Base-by-base conservation (phyloP, 2,797 vertebrate genomes). In the Microtus agrestis region DNA sequence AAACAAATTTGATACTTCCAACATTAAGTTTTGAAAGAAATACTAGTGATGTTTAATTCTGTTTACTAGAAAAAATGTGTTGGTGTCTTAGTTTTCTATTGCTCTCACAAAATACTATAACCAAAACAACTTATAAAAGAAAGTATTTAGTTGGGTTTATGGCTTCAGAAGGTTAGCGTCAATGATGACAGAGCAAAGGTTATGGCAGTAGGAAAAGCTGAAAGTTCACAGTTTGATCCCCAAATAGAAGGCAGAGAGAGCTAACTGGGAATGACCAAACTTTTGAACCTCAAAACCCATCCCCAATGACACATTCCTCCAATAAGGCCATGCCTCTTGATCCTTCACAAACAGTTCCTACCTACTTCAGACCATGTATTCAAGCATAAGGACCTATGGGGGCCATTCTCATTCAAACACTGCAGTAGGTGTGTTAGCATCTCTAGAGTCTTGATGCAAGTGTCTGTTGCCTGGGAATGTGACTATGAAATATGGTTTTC, bases 1-100 rank as follows among this genome's bases (percentile, higher is more conserved):
- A 77, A 85, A 14, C 48, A 95, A 11, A 94, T 69, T 88, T 90
- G 69, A 90, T 95, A 37, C 40, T 95, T 91, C 56, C 48, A 56
- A 12, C 31, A 59, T 91, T 89, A 89, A 71, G 14, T 87, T 71
- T 95, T 61, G 2, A 23, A 80, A 40, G 46, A 91, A 94, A 92
- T 34, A 92, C 14, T 15, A 73, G 31, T 91, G 51, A n/a, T 87
- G 5, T 90, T 71, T 91, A 48, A 48, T 8, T 21, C 54, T 82
- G 9, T 90, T 77, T 40, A 81, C 59, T 29, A 76, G 29, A 86
- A 91, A 95, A 6, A 56, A 59, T 79, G 27, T 56, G 4, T 95
- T 78, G 1, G 63, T 69, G 12, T 69, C 31, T n/a, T 69, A 67
- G 43, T 85, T n/a, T 67, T 14, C 61, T 51, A 67, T 51, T n/a